Conservation (phyloP, 1,140 invertebrate species). For the Drosophila bocki region DNA sequence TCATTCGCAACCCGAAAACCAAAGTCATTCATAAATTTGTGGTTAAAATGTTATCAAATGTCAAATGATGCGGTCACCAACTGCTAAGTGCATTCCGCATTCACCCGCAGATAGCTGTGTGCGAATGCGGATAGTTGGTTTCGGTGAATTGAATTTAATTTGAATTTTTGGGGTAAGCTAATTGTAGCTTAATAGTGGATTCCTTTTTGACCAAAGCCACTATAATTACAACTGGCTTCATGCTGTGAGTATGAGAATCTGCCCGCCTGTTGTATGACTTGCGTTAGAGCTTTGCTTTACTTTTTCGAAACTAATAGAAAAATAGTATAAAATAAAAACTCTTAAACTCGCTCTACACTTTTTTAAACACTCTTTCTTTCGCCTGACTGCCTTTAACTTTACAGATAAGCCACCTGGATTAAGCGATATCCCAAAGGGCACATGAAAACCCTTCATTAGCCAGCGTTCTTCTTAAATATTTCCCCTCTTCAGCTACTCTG, state of each 20-base stretch:
- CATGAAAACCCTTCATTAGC: slow-evolving; percentile 47
- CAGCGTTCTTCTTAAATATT: slow-evolving; percentile 29
- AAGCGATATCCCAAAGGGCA: slow-evolving; percentile 7
- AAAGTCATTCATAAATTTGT: slow-evolving; percentile 77
- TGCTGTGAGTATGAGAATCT: neutral
- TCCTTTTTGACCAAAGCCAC: neutral
- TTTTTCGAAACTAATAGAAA: too few species aligned
- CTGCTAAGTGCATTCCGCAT: slow-evolving; percentile 54
- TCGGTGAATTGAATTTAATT: slow-evolving; percentile 22
- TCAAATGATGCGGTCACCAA: slow-evolving; percentile 65
- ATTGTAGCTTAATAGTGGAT: slow-evolving; percentile 18
- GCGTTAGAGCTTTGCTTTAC: too few species aligned
- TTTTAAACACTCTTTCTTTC: neutral
- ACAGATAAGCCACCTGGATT: slow-evolving; percentile 13
- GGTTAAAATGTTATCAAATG: slow-evolving; percentile 65
- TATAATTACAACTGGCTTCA: slow-evolving; percentile 5
- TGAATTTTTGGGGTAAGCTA: slow-evolving; percentile 18
- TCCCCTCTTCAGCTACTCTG: slow-evolving; percentile 7
- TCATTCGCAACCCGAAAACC: slow-evolving; percentile 47
- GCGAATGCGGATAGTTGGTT: slow-evolving; percentile 12
- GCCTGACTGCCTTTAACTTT: neutral
- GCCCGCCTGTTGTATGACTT: too few species aligned
- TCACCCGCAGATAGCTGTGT: slow-evolving; percentile 4
- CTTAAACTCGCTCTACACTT: too few species aligned
- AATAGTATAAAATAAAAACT: too few species aligned